A percentile compares a stretch with the other conserved stretches of the same genome.
Evolutionary conservation across 1,140 invertebrate genomes (phyloP).

Genomic region (Pogonus chalceus): DNA sequence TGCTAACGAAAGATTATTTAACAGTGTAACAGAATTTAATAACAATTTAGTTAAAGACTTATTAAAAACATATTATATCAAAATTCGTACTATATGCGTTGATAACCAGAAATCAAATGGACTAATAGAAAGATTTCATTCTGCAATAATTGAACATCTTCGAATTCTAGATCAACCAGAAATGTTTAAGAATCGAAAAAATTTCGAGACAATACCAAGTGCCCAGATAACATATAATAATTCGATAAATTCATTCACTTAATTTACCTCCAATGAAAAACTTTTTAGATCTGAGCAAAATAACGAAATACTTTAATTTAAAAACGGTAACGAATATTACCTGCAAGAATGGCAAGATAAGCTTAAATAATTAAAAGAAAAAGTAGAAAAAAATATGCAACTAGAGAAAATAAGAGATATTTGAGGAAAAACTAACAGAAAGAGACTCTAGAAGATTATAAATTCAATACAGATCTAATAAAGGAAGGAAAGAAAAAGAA

Average conservation of each 20-base stretch:
- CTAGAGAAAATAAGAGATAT: neutral
- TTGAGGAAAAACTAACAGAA: neutral
- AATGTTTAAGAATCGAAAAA: neutral
- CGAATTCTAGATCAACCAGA: neutral
- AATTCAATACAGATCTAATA: neutral
- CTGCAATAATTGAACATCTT: slow-evolving; percentile 16
- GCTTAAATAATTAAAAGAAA: neutral
- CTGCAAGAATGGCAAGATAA: neutral
- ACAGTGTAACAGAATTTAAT: slow-evolving; percentile 15
- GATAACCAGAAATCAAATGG: slow-evolving; percentile 13
- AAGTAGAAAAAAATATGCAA: neutral
- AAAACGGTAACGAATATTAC: neutral
- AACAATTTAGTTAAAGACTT: slow-evolving; percentile 13
- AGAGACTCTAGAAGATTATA: neutral
- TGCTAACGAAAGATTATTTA: slow-evolving; percentile 8
- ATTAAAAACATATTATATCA: slow-evolving; percentile 14
- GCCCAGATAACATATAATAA: neutral
- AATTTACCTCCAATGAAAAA: neutral
- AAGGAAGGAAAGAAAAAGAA: too few species aligned
- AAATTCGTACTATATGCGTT: slow-evolving; percentile 13
- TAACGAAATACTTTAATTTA: neutral
- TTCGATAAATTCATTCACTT: neutral
- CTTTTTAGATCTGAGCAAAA: neutral
- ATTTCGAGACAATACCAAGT: neutral
- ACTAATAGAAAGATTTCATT: slow-evolving; percentile 15